Evolutionary conservation across 2,797 vertebrate species (phyloP), one percentile per base, ranked within the genome.

Genomic region (Orestias chungarensis): DNA sequence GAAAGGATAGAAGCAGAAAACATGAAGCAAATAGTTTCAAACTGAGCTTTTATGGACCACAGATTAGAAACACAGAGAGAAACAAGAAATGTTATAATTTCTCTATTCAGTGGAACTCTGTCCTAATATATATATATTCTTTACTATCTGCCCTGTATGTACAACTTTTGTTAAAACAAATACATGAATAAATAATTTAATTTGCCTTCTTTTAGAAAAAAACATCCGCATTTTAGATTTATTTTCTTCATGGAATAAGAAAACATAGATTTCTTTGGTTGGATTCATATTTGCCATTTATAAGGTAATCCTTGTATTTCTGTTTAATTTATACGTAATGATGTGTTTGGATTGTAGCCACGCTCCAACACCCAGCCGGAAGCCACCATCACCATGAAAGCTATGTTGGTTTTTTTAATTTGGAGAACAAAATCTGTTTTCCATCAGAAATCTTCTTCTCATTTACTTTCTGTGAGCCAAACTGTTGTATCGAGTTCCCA

Each of bases 401-500:
- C 6, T 57, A 27, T 46, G n/a, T n/a, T n/a, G n/a, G n/a, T 57
- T 25, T 31, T 57, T 33, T 14, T 2, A 15, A 55, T 6, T 55
- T 55, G 29, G 29, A 57, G 31, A 29, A 35, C 35, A 27, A 49
- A 17, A 68, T 29, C 66, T 68, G 33, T 54, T 68, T 42, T 68
- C 14, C 49, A 57, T 57, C 55, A 57, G 55, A 20, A 68, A 68
- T 68, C 47, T 42, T 68, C 35, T 23, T 50, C 49, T 29, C 27
- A 23, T 18, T 38, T n/a, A 43, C 6, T 15, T 33, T 33, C n/a
- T 68, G 47, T 27, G 31, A 40, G 47, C n/a, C 23, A 8, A 33
- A 25, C 47, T 38, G 38, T 25, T 67, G 31, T 68, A 52, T 68
- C 47, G n/a, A 40, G 61, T 40, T 64, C n/a, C n/a, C 40, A 64